These are phyloP conservation scores for Zaprionus kolodkinae DNA, from an alignment of 1,140 invertebrate genomes.

Conservation along the genomic window DNA sequence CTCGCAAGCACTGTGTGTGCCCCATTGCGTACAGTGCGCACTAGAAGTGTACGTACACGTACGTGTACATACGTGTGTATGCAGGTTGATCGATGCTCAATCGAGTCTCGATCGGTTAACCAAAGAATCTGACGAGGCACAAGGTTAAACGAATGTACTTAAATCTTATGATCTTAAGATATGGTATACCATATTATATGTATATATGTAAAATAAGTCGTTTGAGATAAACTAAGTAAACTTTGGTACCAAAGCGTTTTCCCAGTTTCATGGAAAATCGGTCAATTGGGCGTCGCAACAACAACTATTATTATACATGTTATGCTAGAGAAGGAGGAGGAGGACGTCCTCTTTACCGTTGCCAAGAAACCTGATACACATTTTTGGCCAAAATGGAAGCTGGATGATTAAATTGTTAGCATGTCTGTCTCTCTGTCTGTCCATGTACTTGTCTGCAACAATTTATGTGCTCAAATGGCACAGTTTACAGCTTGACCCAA, in stretches of 20 bases:
- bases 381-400: conserved; percentile 5
- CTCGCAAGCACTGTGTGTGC: not conserved
- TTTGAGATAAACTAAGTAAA: too few species aligned
- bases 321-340: not conserved
- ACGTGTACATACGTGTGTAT: not conserved
- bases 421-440: not conserved
- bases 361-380: not conserved
- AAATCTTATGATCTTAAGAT: not conserved
- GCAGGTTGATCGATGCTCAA: not conserved
- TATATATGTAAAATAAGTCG: too few species aligned
- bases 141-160: not conserved
- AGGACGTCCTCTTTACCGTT: conserved; percentile 1
- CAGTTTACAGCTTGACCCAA: conserved; percentile 16
- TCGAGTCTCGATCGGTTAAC: conserved; percentile 4
- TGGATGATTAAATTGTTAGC: conserved; percentile 10
- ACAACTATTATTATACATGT: not conserved
- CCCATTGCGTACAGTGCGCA: conserved; percentile 3
- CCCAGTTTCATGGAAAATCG: not conserved
- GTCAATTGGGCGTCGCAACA: not conserved
- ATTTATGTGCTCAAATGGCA: conserved; percentile 19
- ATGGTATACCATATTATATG: not conserved
- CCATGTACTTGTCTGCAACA: conserved; percentile 3
- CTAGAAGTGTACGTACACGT: not conserved
- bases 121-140: not conserved
- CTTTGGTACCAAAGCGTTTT: too few species aligned